These are phyloP conservation scores for Patella depressa DNA, from an alignment of 2,888 invertebrate genomes.

Conservation along the genomic window DNA sequence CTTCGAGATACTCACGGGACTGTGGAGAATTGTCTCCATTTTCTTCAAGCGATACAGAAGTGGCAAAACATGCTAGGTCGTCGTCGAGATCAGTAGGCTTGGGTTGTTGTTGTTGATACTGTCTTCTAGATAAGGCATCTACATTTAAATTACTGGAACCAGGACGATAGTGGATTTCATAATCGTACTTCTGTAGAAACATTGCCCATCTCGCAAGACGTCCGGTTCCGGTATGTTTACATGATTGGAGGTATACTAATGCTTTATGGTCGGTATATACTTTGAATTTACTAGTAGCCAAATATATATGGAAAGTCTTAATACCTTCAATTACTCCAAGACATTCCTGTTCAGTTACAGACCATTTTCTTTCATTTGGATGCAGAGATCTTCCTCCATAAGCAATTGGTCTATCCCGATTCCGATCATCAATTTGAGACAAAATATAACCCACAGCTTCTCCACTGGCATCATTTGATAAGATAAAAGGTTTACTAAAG, in stretches of 20 bases:
- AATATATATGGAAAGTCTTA: slow-evolving; percentile 35
- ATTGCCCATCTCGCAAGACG: slow-evolving; percentile 33
- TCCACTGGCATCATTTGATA: slow-evolving; percentile 37
- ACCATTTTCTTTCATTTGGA: slow-evolving; percentile 32
- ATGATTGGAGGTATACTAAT: slow-evolving; percentile 35
- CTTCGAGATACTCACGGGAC: no score
- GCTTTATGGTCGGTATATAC: slow-evolving; percentile 42
- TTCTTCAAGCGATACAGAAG: no score
- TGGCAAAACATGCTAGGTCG: no score
- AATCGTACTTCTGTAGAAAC: slow-evolving; percentile 20
- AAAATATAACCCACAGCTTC: slow-evolving; percentile 34
- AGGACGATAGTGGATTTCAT: slow-evolving; percentile 12
- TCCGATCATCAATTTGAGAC: slow-evolving; percentile 31
- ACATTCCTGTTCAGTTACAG: slow-evolving; percentile 38
- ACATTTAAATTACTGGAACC: slow-evolving; percentile 30
- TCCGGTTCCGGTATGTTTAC: slow-evolving; percentile 28
- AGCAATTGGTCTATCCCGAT: slow-evolving; percentile 32
- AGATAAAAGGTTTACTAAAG: slow-evolving; percentile 32
- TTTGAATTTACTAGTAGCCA: slow-evolving; percentile 35
- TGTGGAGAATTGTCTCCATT: no score
- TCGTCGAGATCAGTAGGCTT: not conserved
- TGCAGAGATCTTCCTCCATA: slow-evolving; percentile 39
- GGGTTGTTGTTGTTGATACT: slow-evolving; percentile 13
- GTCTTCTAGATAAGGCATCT: slow-evolving; percentile 31
- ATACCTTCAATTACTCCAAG: slow-evolving; percentile 41